Evolutionary conservation across 2,113 vertebrate species (phyloP), one percentile per base, ranked within the genome.

Genomic region (Myiozetetes cayanensis): DNA sequence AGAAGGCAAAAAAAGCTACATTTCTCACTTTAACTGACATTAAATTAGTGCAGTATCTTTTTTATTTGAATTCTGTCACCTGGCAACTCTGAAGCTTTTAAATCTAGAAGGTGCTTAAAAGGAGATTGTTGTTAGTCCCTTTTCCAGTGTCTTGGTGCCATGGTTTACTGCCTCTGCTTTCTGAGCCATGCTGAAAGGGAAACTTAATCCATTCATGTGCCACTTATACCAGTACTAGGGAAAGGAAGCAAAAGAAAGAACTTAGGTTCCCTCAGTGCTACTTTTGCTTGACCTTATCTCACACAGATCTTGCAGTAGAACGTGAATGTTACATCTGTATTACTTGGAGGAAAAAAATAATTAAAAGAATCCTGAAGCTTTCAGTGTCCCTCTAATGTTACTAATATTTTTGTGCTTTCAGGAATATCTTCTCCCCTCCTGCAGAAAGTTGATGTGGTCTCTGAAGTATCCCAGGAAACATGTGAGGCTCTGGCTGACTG

Each of bases 381-480:
- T 47, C 9, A 46, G 2, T 61, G 35, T 37, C 14, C 30, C 21
- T 76, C 31, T 92, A 72, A 92, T 3, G 10, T 52, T 72, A 17
- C 44, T 75, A 8, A 41, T 74, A 5, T 39, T 83, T 76, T 58
- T 56, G 10, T 90, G 50, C 80, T 97, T 94, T 35, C 96, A 99
- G 99, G 97, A 82, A 86, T 99, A 77, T 98, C 98, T 39, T 89
- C 97, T 56, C 53, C 91, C 7, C 80, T 98, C 22, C 92, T 98
- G 75, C 98, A 99, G 92, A 99, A 99, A 97, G 97, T 98, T 70
- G 98, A 98, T 77, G 98, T 98, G n/a, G 97, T 99, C 82, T 98
- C 98, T 65, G 98, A 98, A 92, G 95, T 99, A 66, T 99, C 99
- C 72, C 97, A 97, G 66, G 97, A 99, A 95, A 99, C 98, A 35